Percentiles rank a stretch among this genome's conserved stretches.
Conservation (phyloP, 2,113 vertebrate genomes). For the Sarotherodon lohbergeri region DNA sequence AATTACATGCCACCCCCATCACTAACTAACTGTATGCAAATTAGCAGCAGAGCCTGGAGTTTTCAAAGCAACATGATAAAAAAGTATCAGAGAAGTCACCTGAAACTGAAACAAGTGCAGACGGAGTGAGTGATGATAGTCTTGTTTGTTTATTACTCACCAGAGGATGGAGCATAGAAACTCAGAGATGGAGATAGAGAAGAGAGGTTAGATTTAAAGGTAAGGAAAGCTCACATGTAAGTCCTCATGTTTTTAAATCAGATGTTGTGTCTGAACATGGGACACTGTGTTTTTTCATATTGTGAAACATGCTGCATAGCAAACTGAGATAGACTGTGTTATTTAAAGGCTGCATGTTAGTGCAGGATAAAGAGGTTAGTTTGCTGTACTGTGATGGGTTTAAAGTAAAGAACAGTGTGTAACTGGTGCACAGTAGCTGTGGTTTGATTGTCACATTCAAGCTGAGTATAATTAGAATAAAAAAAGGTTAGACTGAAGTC, state of each 20-base stretch:
- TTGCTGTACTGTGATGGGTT: neutral
- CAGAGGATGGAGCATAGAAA: neutral
- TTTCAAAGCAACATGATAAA: neutral
- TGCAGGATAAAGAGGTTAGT: neutral
- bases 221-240: neutral
- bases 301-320: neutral
- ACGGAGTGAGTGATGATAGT: neutral
- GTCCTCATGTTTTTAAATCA: neutral
- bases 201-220: neutral
- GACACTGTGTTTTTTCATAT: fast-evolving
- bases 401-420: neutral
- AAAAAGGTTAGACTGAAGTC: neutral
- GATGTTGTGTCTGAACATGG: neutral
- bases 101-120: neutral
- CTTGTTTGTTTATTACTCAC: fast-evolving
- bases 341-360: neutral
- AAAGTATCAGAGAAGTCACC: neutral
- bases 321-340: neutral
- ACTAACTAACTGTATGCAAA: neutral
- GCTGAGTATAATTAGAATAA: neutral
- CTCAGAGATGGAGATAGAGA: neutral
- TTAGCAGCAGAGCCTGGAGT: neutral
- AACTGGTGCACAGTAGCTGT: neutral
- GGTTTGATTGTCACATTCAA: neutral
- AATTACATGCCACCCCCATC: neutral